Conservation (phyloP, 2,113 vertebrate species). For the Poicephalus meyeri region DNA sequence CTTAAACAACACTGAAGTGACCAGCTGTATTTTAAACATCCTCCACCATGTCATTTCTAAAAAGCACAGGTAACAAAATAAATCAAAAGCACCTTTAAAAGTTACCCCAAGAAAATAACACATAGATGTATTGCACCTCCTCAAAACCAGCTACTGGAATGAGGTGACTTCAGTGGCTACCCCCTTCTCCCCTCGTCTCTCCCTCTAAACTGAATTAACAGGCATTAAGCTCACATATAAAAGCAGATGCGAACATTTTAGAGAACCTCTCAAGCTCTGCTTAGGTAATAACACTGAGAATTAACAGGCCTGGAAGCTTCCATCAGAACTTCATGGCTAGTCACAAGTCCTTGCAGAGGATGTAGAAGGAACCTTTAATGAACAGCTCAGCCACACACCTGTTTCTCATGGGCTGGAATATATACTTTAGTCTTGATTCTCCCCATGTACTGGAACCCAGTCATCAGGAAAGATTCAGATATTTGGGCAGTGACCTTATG, state of each 20-base stretch:
- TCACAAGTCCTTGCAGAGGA: background rate
- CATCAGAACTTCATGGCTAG: background rate
- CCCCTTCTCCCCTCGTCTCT: background rate
- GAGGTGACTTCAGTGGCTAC: background rate
- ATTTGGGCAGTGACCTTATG: background rate
- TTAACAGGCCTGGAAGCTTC: background rate
- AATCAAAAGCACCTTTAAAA: background rate
- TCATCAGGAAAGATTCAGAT: background rate
- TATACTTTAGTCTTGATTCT: background rate
- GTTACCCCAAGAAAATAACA: background rate
- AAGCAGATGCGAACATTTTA: background rate
- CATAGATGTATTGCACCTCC: background rate
- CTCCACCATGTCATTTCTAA: background rate
- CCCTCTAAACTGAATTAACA: background rate
- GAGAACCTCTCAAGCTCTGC: background rate
- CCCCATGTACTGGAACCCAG: background rate
- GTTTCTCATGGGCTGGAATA: background rate
- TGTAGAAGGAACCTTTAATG: background rate
- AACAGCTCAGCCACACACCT: background rate
- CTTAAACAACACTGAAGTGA: background rate
- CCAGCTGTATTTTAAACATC: background rate
- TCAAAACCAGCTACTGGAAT: background rate
- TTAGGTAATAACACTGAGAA: background rate
- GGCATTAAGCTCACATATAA: background rate
- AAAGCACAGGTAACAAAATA: background rate